A percentile compares a stretch with the other conserved stretches of the same genome.
Conservation (phyloP, 2,113 vertebrate species). For the Mesoclemmys tuberculata region DNA sequence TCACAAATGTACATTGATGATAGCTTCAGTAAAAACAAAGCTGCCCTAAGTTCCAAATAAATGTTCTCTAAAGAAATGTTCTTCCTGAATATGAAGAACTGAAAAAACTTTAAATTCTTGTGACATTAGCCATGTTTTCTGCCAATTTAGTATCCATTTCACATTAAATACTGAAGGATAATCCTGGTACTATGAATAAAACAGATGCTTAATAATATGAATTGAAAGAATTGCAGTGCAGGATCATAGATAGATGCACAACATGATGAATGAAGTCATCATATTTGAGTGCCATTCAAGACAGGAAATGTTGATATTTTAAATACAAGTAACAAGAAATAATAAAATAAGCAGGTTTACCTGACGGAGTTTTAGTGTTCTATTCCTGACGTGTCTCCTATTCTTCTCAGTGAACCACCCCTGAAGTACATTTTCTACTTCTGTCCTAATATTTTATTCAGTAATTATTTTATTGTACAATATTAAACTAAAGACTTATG, state of each 20-base stretch:
- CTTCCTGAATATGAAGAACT: not conserved
- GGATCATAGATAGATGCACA: constrained; percentile 13
- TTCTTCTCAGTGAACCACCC: constrained; percentile 26
- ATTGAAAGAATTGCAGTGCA: constrained; percentile 33
- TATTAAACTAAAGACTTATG: not conserved
- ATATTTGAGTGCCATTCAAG: not conserved
- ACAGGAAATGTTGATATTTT: not conserved
- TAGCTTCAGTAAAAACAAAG: not conserved
- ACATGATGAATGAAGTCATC: constrained; percentile 38
- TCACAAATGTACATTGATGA: not conserved
- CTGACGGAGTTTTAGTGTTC: constrained; percentile 46
- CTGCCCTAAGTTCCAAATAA: not conserved
- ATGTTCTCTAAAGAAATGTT: not conserved
- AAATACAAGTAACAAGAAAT: constrained; percentile 28
- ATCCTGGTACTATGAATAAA: not conserved
- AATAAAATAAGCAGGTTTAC: constrained; percentile 64
- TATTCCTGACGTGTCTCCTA: constrained; percentile 47
- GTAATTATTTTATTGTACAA: no score
- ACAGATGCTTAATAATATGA: not conserved
- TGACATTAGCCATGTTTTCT: not conserved
- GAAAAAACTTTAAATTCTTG: not conserved
- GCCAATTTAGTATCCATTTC: not conserved
- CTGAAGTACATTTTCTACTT: constrained; percentile 31
- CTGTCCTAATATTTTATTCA: constrained; percentile 13
- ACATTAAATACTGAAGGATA: not conserved